These are phyloP conservation scores for Lytechinus variegatus DNA, from an alignment of 35 echinoderm and acorn worm genomes.

Conservation along the genomic window DNA sequence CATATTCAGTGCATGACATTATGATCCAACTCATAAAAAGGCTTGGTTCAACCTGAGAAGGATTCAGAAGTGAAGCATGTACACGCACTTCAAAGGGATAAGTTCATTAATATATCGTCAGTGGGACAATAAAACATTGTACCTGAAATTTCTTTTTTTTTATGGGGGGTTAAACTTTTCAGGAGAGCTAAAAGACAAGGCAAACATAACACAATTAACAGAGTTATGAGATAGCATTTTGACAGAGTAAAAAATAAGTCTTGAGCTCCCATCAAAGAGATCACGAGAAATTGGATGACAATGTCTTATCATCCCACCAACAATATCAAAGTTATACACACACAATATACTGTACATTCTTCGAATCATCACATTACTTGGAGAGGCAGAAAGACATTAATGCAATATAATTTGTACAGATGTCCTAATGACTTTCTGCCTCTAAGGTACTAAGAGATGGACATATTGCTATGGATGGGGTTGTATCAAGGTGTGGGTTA, in stretches of 20 bases:
- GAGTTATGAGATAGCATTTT: too few species aligned
- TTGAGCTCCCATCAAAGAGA: too few species aligned
- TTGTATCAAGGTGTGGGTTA: not conserved
- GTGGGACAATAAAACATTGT: not conserved
- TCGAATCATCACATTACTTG: too few species aligned
- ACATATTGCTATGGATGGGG: not conserved
- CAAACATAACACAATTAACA: too few species aligned
- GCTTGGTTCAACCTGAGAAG: not conserved
- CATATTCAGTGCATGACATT: not conserved
- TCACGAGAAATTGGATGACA: too few species aligned
- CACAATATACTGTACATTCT: too few species aligned
- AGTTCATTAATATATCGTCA: not conserved
- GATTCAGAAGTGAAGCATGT: not conserved
- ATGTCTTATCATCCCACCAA: too few species aligned
- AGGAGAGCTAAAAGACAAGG: too few species aligned
- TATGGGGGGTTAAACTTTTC: too few species aligned
- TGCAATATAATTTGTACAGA: not conserved
- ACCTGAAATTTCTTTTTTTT: too few species aligned
- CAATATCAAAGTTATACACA: too few species aligned
- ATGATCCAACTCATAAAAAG: not conserved
- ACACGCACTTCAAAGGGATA: not conserved
- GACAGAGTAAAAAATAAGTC: too few species aligned
- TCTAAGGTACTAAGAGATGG: not conserved
- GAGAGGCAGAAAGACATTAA: not conserved
- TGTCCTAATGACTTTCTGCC: not conserved